These are phyloP conservation scores for Bursaphelenchus okinawaensis DNA, from an alignment of 2,888 invertebrate genomes.

Conservation along the genomic window DNA sequence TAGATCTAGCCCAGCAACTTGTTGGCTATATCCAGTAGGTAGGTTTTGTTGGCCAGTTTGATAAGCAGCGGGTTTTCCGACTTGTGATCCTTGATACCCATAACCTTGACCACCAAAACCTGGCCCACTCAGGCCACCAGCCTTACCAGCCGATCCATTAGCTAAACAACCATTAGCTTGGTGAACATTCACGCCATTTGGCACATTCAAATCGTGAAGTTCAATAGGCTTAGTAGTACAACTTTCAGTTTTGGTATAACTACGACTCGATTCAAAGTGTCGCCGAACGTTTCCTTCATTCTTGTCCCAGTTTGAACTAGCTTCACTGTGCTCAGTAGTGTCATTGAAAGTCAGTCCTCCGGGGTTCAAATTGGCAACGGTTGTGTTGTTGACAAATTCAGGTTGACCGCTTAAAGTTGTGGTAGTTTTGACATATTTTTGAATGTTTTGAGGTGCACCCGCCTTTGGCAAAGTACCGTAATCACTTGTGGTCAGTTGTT, in stretches of 20 bases:
- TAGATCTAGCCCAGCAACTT: neutral
- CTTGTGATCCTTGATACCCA: neutral
- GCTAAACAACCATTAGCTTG: too few relatives aligned
- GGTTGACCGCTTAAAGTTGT: neutral
- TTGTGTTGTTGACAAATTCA: neutral
- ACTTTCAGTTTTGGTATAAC: constrained; percentile 17
- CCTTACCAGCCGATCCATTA: too few relatives aligned
- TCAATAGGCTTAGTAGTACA: constrained; percentile 2
- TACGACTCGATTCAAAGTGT: constrained; percentile 18
- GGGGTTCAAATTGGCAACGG: neutral
- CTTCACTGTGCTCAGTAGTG: neutral
- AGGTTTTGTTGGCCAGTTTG: neutral
- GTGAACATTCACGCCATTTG: neutral
- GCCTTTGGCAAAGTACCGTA: neutral
- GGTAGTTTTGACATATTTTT: neutral
- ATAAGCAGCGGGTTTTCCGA: neutral
- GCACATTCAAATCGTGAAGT: neutral
- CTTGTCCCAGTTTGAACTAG: constrained; percentile 21
- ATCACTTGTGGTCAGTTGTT: neutral
- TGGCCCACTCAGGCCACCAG: too few relatives aligned
- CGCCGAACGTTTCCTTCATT: constrained; percentile 22
- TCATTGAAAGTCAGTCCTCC: neutral
- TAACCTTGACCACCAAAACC: neutral
- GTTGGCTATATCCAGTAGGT: neutral
- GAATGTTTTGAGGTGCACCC: neutral